phyloP scores from a whole-genome alignment of 2,888 invertebrate genomes.

The Agonum fuliginosum region DNA sequence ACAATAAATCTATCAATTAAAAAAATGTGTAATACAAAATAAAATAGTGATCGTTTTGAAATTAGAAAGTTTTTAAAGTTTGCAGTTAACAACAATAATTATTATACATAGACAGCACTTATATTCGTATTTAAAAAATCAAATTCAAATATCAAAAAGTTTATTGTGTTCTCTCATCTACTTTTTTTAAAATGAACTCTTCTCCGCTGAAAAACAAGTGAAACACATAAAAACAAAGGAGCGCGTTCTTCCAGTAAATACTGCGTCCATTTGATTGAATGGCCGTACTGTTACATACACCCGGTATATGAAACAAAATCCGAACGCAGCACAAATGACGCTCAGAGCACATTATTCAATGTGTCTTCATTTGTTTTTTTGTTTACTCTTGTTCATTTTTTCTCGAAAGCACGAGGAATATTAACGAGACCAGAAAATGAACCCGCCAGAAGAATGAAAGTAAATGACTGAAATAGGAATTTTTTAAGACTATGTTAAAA shows the following conservation, averaged over 20 bases:
- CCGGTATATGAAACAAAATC: conserved; percentile 21
- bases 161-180: too few relatives aligned
- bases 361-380: conserved; percentile 21
- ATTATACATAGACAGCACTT: too few relatives aligned
- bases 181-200: neutral
- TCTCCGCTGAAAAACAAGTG: neutral
- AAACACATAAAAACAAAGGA: conserved; percentile 1
- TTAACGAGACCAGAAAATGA: conserved; percentile 2
- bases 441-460: neutral
- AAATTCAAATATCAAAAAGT: too few relatives aligned
- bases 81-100: too few relatives aligned
- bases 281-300: neutral
- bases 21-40: too few relatives aligned
- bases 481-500: too few relatives aligned
- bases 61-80: too few relatives aligned
- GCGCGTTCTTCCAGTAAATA: conserved; percentile 8
- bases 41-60: too few relatives aligned
- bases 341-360: conserved; percentile 30
- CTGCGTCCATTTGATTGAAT: conserved; percentile 18
- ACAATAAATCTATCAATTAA: too few relatives aligned
- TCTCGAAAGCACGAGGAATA: neutral
- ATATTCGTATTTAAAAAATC: too few relatives aligned
- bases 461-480: too few relatives aligned
- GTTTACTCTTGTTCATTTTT: neutral
- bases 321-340: conserved; percentile 14